Conservation (phyloP, 2,888 invertebrate genomes). For the Hydrotaea cyrtoneurina region DNA sequence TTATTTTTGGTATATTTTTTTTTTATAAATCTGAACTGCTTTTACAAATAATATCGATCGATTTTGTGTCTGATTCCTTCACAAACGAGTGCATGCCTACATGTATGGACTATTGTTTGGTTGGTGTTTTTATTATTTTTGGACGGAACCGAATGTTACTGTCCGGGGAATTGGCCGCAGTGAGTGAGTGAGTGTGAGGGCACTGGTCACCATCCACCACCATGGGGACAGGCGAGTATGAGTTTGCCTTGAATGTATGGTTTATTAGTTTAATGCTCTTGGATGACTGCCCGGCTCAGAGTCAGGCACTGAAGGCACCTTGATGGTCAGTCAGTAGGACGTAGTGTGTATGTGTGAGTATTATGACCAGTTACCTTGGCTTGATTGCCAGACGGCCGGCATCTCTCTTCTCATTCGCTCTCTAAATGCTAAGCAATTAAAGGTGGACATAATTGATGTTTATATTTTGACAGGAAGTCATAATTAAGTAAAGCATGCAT, state of each 20-base stretch:
- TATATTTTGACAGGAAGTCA: conserved; percentile 67
- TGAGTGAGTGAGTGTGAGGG: background rate
- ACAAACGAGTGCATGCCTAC: conserved; percentile 18
- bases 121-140: conserved; percentile 21
- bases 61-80: conserved; percentile 45
- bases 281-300: conserved; percentile 33
- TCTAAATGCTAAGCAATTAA: conserved; percentile 62
- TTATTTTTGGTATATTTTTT: too few relatives aligned
- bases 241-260: conserved; percentile 12
- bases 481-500: conserved; percentile 59
- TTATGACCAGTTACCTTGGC: background rate
- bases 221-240: conserved; percentile 62
- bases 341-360: background rate
- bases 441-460: conserved; percentile 68
- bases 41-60: conserved; percentile 53
- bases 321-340: conserved; percentile 31
- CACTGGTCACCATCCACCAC: conserved; percentile 39
- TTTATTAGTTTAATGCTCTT: conserved; percentile 54
- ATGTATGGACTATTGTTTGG: background rate
- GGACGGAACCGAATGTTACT: conserved; percentile 24
- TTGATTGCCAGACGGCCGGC: background rate
- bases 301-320: background rate
- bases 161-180: conserved; percentile 36
- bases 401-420: too few relatives aligned
- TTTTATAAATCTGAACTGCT: background rate